Evolutionary conservation across 2,113 vertebrate species (phyloP).

Genomic region (Chaetops frenatus): DNA sequence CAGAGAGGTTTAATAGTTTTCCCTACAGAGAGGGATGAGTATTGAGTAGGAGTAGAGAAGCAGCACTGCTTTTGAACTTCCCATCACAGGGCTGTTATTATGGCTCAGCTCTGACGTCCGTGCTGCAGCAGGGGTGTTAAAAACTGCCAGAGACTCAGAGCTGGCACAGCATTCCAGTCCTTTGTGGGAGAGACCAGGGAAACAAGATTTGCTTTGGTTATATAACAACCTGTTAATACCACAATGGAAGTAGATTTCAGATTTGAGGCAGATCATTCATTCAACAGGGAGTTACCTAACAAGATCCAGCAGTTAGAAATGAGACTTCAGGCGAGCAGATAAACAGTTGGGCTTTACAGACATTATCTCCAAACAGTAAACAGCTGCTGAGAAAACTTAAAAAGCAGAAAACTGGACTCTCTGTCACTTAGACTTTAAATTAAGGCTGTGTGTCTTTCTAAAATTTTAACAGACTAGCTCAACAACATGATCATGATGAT

Average conservation of each 20-base stretch:
- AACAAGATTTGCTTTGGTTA: not conserved
- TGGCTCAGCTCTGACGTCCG: conserved; percentile 1
- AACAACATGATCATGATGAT: not conserved
- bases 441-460: not conserved
- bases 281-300: not conserved
- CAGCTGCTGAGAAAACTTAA: not conserved
- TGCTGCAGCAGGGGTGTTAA: conserved; percentile 40
- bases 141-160: not conserved
- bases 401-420: not conserved
- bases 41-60: conserved; percentile 28
- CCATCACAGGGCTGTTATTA: conserved; percentile 32
- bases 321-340: not conserved
- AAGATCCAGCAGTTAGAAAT: not conserved
- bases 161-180: not conserved
- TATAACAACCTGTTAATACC: not conserved
- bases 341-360: not conserved
- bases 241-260: not conserved
- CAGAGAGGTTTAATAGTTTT: not conserved
- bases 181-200: conserved; percentile 8
- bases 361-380: not conserved
- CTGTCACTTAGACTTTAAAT: not conserved
- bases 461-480: not conserved
- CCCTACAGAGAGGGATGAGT: not conserved
- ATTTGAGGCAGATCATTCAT: not conserved
- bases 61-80: not conserved